phyloP scores from a whole-genome alignment of 2,888 invertebrate species.

The Macrophya alboannulata region DNA sequence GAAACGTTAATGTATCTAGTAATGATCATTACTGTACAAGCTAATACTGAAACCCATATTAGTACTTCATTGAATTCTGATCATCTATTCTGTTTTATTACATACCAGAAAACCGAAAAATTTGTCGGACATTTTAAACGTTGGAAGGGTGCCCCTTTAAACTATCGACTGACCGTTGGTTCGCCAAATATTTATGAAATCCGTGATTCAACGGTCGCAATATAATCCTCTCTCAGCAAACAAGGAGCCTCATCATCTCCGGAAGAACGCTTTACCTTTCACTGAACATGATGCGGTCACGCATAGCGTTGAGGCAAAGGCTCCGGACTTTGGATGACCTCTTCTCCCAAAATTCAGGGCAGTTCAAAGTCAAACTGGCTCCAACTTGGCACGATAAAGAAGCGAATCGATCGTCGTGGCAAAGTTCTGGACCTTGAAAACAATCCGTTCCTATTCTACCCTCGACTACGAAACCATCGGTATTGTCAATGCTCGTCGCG shows the following conservation, averaged over 20 bases:
- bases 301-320: not conserved
- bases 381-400: not conserved
- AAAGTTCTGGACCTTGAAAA: constrained; percentile 8
- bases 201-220: not conserved
- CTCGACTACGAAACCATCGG: constrained; percentile 4
- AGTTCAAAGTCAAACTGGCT: not conserved
- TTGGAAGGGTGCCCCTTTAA: not conserved
- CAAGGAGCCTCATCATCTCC: not conserved
- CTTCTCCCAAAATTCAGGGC: not conserved
- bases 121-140: not conserved
- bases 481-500: constrained; percentile 11
- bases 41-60: not conserved
- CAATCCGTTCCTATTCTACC: not conserved
- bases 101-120: not conserved
- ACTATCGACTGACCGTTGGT: not conserved
- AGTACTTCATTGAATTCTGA: not conserved
- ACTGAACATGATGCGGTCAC: not conserved
- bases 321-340: not conserved
- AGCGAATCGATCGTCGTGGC: not conserved
- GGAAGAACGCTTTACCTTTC: not conserved
- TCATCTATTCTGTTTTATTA: too few relatives aligned
- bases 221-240: constrained; percentile 2
- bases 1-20: too few relatives aligned
- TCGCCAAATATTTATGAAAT: not conserved
- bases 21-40: too few relatives aligned